Percentiles rank a stretch among this genome's conserved stretches.
phyloP scores from a whole-genome alignment of 2,797 vertebrate species.

The Tinamus major region DNA sequence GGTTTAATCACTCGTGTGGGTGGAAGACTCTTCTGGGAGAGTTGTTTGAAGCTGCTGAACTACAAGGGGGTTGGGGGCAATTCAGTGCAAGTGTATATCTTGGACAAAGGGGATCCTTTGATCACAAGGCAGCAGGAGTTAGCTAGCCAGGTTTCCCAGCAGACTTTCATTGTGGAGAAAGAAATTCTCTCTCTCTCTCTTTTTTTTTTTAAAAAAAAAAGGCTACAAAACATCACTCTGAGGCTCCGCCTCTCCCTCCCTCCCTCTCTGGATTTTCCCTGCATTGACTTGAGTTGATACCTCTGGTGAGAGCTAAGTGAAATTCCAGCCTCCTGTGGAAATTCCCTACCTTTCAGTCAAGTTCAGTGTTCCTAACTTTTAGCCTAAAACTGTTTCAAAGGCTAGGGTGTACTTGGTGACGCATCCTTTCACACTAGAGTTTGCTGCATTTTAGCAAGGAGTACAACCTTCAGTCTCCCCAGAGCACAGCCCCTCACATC shows the following conservation, averaged over 20 bases:
- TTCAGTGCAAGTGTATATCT: accelerated
- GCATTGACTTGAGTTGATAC: not conserved
- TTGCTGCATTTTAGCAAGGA: not conserved
- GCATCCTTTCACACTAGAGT: not conserved
- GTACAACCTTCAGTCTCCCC: not conserved
- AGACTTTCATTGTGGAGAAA: not conserved
- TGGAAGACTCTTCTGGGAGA: not conserved
- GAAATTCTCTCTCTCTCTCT: not conserved
- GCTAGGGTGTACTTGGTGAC: not conserved
- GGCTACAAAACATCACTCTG: not conserved
- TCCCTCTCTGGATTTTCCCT: not conserved
- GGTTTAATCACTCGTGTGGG: not conserved
- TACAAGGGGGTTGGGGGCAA: not conserved
- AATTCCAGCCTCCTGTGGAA: not conserved
- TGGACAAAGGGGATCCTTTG: not conserved
- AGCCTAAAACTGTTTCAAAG: not conserved
- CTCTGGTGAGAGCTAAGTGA: not conserved
- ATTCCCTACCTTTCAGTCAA: accelerated
- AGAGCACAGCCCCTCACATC: not conserved
- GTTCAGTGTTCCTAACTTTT: not conserved
- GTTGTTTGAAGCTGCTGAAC: not conserved
- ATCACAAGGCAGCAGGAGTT: not conserved
- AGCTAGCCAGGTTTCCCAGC: not conserved
- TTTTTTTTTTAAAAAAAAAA: not conserved
- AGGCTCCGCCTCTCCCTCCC: not conserved